Evolutionary conservation across 2,113 vertebrate genomes (phyloP).

Genomic region (Potamarius usumacintae): DNA sequence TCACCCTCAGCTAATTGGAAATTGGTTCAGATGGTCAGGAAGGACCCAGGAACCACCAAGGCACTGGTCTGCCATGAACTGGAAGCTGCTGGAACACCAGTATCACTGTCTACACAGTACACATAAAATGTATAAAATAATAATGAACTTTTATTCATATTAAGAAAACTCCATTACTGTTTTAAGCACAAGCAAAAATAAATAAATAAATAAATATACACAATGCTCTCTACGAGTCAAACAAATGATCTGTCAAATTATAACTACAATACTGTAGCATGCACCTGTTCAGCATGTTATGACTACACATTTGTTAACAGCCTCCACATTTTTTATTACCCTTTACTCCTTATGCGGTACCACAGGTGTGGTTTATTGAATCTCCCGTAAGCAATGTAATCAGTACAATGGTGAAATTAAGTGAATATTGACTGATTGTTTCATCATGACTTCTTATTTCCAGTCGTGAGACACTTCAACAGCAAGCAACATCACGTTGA

Average conservation of each 20-base stretch:
- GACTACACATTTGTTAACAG: neutral
- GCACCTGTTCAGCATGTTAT: neutral
- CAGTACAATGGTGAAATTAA: neutral
- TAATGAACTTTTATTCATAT: too few relatives aligned
- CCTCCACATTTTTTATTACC: neutral
- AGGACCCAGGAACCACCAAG: too few relatives aligned
- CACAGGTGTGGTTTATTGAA: neutral
- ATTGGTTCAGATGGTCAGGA: too few relatives aligned
- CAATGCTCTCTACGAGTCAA: neutral
- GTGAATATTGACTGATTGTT: conserved; percentile 17
- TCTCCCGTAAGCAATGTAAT: neutral
- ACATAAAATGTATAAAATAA: too few relatives aligned
- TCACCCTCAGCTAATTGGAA: too few relatives aligned
- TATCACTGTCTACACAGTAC: too few relatives aligned
- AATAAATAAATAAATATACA: neutral
- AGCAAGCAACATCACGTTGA: neutral
- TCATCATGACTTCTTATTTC: conserved; percentile 12
- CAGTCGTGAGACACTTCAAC: neutral
- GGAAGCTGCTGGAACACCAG: too few relatives aligned
- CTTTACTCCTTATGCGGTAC: neutral
- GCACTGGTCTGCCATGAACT: too few relatives aligned
- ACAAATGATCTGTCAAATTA: neutral
- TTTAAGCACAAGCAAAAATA: neutral
- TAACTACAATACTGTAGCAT: neutral
- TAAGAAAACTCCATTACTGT: neutral